Percentiles rank a stretch among this genome's conserved stretches.
Conservation (phyloP, 2,113 vertebrate genomes). For the Pteropus alecto region DNA sequence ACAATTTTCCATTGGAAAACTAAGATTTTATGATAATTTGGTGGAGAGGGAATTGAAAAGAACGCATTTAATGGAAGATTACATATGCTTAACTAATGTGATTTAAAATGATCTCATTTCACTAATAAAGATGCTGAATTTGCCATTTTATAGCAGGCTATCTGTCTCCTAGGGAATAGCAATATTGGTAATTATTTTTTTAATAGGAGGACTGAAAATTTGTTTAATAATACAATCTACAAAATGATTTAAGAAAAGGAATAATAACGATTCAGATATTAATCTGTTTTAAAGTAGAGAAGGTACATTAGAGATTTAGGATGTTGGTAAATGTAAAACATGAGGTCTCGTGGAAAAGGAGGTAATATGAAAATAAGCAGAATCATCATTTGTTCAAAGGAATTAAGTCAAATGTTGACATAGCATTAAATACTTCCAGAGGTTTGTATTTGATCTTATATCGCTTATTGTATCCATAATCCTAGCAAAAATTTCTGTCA, state of each 20-base stretch:
- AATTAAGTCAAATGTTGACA: neutral
- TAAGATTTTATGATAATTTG: neutral
- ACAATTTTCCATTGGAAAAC: neutral
- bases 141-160: neutral
- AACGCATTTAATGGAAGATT: constrained; percentile 3
- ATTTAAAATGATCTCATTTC: neutral
- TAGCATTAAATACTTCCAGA: neutral
- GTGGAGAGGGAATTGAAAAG: neutral
- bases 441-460: neutral
- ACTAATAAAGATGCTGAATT: neutral
- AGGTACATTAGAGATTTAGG: neutral
- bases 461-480: neutral
- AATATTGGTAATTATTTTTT: neutral
- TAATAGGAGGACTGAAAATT: neutral
- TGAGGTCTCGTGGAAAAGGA: neutral
- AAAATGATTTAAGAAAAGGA: neutral
- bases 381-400: neutral
- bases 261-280: neutral
- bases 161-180: neutral
- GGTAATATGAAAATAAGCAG: neutral
- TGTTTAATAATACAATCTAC: neutral
- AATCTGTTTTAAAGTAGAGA: neutral
- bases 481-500: neutral
- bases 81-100: neutral
- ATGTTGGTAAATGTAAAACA: neutral